A percentile compares a stretch with the other conserved stretches of the same genome.
Evolutionary conservation across 1,140 invertebrate species (phyloP).

Genomic region (Ceratina calcarata): DNA sequence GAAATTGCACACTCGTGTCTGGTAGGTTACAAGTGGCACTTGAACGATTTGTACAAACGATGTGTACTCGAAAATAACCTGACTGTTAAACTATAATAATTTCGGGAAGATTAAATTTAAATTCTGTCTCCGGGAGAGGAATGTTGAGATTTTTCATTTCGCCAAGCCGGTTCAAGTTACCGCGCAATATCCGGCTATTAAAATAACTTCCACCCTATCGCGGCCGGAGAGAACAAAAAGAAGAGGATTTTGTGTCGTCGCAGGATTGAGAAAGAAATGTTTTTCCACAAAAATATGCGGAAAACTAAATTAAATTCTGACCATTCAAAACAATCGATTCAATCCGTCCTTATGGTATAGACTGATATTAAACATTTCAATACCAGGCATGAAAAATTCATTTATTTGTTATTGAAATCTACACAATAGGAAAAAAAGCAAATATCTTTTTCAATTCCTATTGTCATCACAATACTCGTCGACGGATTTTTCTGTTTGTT

Average conservation of each 20-base stretch:
- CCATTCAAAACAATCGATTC: not conserved
- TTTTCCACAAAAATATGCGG: not conserved
- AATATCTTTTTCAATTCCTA: not conserved
- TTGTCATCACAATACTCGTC: not conserved
- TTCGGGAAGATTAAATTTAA: slow-evolving; percentile 1
- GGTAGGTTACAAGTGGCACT: not conserved
- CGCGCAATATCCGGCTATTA: not conserved
- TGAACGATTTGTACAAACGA: not conserved
- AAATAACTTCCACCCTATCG: not conserved
- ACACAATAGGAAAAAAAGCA: not conserved
- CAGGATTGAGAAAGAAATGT: too few species aligned
- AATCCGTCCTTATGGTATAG: not conserved
- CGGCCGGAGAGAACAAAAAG: not conserved
- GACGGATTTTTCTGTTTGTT: not conserved
- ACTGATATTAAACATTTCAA: not conserved
- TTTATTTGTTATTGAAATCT: not conserved
- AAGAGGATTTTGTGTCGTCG: not conserved
- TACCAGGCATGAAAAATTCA: not conserved
- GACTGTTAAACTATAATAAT: not conserved
- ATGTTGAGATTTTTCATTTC: not conserved
- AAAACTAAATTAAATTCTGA: not conserved
- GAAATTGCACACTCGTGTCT: not conserved
- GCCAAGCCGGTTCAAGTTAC: not conserved
- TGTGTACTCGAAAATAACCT: not conserved
- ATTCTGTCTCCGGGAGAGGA: too few species aligned